A percentile compares a stretch with the other conserved stretches of the same genome.
Conservation (phyloP, 2,888 invertebrate species). For the Xestia rhomboidea region DNA sequence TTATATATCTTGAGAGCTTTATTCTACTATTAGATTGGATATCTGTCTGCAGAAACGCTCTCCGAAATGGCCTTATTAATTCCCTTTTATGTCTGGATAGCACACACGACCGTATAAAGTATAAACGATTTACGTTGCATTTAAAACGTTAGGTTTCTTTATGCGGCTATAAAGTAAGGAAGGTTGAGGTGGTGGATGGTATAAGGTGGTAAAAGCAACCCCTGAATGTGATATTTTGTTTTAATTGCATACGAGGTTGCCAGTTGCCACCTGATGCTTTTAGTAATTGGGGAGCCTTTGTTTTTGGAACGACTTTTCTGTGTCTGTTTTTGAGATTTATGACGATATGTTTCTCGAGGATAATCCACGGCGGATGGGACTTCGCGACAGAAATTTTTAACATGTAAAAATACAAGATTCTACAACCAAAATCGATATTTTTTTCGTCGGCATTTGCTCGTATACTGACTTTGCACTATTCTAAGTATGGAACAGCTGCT, state of each 20-base stretch:
- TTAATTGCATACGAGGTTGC: constrained; percentile 83
- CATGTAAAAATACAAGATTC: not conserved
- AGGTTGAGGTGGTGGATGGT: constrained; percentile 59
- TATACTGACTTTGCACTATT: not conserved
- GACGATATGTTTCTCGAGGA: not conserved
- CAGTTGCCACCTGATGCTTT: constrained; percentile 83
- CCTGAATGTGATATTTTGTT: constrained; percentile 79
- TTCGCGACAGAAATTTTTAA: not conserved
- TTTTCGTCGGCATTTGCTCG: not conserved
- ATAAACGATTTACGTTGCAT: constrained; percentile 85
- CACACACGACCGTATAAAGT: constrained; percentile 83
- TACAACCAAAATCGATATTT: not conserved
- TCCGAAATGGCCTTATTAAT: constrained; percentile 89
- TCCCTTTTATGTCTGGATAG: constrained; percentile 85
- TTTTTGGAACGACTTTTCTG: constrained; percentile 50
- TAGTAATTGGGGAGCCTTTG: constrained; percentile 68
- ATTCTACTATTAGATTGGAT: constrained; percentile 74
- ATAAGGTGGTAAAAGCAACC: constrained; percentile 70
- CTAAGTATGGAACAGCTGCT: not conserved
- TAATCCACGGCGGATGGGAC: not conserved
- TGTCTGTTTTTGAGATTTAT: constrained; percentile 32
- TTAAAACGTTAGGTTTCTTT: constrained; percentile 88
- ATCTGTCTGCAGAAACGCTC: constrained; percentile 85
- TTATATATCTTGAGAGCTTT: constrained; percentile 80
- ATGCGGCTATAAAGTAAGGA: constrained; percentile 86